Evolutionary conservation across 2,113 vertebrate genomes (phyloP).

Genomic region (Donacobius atricapilla): DNA sequence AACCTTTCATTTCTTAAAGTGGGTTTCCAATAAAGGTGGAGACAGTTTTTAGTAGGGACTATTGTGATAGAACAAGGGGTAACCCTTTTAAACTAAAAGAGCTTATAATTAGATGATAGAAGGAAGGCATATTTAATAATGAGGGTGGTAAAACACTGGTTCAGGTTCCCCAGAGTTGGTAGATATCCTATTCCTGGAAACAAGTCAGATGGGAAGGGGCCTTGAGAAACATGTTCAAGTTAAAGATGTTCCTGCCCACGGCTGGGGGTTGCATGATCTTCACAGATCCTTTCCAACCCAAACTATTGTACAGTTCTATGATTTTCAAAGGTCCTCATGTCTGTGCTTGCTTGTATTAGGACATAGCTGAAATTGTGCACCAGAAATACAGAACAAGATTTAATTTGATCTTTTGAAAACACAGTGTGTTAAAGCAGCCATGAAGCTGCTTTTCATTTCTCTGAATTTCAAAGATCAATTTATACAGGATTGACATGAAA

Average conservation of each 20-base stretch:
- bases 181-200: background rate
- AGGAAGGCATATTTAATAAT: background rate
- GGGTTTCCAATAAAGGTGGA: background rate
- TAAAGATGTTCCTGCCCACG: background rate
- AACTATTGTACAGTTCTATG: background rate
- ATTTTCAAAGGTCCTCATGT: background rate
- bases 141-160: background rate
- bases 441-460: background rate
- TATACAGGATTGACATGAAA: background rate
- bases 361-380: background rate
- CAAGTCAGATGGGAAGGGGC: background rate
- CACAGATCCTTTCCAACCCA: background rate
- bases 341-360: background rate
- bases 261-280: accelerated
- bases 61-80: accelerated
- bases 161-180: background rate
- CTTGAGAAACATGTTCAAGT: background rate
- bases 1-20: background rate
- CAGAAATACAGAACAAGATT: background rate
- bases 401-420: background rate
- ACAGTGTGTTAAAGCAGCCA: background rate
- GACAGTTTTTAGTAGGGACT: background rate
- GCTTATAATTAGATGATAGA: background rate
- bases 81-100: background rate
- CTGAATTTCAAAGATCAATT: background rate